phyloP scores from a whole-genome alignment of 2,113 vertebrate species.

The Tragelaphus buxtoni region DNA sequence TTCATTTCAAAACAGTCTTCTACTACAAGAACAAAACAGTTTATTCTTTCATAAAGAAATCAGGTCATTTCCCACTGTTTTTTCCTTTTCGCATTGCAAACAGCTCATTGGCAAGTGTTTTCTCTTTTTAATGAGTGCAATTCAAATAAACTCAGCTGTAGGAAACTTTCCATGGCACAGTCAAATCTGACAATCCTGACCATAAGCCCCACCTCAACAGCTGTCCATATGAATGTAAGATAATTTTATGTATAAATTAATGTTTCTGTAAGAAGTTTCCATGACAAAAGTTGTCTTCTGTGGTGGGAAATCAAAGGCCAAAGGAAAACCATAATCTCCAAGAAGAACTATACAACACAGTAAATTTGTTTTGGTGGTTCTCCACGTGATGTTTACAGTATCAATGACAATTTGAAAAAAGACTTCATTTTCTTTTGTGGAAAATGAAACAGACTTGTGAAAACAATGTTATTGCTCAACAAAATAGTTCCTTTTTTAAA shows the following conservation, averaged over 20 bases:
- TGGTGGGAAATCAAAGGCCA: background rate
- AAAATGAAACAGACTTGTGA: background rate
- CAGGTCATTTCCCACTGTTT: background rate
- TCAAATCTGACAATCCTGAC: background rate
- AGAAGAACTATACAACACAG: background rate
- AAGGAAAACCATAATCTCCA: background rate
- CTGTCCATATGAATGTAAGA: background rate
- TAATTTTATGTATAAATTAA: constrained; percentile 25
- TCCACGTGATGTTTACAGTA: background rate
- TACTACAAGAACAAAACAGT: background rate
- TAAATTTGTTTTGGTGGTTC: background rate
- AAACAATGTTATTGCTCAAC: background rate
- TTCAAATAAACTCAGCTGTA: constrained; percentile 51
- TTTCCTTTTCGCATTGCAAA: background rate
- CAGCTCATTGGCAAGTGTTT: constrained; percentile 16
- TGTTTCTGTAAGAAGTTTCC: background rate
- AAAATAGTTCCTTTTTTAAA: background rate
- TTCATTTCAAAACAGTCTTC: background rate
- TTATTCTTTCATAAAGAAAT: constrained; percentile 9
- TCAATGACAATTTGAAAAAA: background rate
- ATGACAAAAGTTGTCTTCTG: background rate
- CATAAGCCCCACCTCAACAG: constrained; percentile 36
- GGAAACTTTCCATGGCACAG: background rate
- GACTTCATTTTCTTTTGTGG: background rate
- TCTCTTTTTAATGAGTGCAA: constrained; percentile 17